phyloP scores from a whole-genome alignment of 2,113 vertebrate species.

The Microcebus jonahi region DNA sequence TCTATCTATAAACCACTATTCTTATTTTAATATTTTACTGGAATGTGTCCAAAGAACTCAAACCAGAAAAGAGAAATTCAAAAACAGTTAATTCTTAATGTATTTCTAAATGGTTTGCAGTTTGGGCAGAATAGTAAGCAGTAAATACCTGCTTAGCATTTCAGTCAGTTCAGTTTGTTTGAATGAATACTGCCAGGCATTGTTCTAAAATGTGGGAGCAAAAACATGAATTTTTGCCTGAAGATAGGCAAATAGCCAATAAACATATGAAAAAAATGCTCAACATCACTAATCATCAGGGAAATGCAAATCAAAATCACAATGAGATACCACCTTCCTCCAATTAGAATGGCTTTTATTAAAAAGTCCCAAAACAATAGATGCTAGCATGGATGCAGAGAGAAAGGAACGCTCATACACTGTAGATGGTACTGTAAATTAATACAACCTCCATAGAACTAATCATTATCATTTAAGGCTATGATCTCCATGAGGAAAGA shows the following conservation, averaged over 20 bases:
- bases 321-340: no score
- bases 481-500: neutral
- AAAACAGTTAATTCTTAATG: neutral
- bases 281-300: no score
- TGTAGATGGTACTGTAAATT: no score
- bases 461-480: neutral
- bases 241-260: no score
- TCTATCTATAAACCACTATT: neutral
- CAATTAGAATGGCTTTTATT: no score
- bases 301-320: no score
- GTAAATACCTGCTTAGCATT: neutral
- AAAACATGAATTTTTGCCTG: neutral
- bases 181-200: neutral
- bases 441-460: no score
- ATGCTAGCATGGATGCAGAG: no score
- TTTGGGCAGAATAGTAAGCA: neutral
- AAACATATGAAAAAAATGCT: no score
- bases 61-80: neutral
- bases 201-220: neutral
- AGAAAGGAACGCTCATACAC: no score
- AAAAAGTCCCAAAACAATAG: no score
- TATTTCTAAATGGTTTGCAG: neutral
- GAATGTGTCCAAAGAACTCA: neutral
- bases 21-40: slow-evolving; percentile 8
- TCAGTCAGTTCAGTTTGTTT: neutral